Evolutionary conservation across 2,113 vertebrate genomes (phyloP), one percentile per base, ranked within the genome.

Genomic region (Boulengeromyrus knoepffleri): DNA sequence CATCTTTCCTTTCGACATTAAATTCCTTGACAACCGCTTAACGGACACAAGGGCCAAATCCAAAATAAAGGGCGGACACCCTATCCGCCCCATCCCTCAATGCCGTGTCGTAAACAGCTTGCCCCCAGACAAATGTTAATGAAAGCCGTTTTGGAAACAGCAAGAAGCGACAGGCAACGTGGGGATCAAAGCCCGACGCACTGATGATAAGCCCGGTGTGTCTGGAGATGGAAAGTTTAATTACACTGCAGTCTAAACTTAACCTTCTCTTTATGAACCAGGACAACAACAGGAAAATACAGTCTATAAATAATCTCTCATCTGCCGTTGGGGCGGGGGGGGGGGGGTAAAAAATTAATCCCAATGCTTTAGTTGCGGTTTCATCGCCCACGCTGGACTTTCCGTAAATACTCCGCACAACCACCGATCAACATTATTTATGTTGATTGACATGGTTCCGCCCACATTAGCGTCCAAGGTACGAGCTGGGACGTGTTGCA

Each of bases 381-480:
- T 96, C 96, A 96, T 93, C 94, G 89, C 83, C 91, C 90, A 90
- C 85, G 90, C 92, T 94, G 92, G 93, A 91, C 92, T 94, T 94
- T 94, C 96, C 3, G 70, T 92, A 93, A 96, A 96, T 94, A 94
- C 45, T 53, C 49, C 88, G 3, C 12, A 58, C 90, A 91, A 94
- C 93, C 91, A 92, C 91, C 91, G 92, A 93, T 93, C 91, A 92
- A 93, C 94, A 91, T 93, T 91, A 91, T 93, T 93, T 91, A 88
- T 85, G 93, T 50, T 93, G 94, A 95, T 92, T 95, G 95, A 95
- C 92, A 87, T 88, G 92, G 91, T 95, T 92, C 92, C 90, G 90
- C 92, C 94, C 90, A 93, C 95, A 90, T 39, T 88, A 93, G 93
- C 91, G 91, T 92, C 84, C 17, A 36, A 91, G 92, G 91, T 84